Conservation (phyloP, 2,113 vertebrate species). For the Passer domesticus region DNA sequence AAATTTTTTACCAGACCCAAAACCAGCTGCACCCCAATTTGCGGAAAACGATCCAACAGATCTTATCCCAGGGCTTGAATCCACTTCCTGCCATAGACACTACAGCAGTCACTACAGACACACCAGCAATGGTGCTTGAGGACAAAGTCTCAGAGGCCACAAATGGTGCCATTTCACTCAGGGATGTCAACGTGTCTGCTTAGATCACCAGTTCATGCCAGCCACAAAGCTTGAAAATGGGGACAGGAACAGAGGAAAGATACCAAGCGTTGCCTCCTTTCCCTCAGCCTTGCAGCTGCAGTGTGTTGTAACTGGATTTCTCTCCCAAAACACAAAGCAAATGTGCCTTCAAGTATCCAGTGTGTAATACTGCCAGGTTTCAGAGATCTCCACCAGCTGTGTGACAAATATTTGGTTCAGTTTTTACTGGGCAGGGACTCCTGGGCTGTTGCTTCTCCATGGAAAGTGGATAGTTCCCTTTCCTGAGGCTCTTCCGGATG, state of each 20-base stretch:
- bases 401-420: neutral
- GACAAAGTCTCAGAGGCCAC: slow-evolving; percentile 76
- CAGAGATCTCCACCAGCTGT: slow-evolving; percentile 34
- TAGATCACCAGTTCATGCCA: slow-evolving; percentile 68
- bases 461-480: slow-evolving; percentile 18
- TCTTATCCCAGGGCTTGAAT: slow-evolving; percentile 86
- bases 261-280: neutral
- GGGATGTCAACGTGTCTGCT: slow-evolving; percentile 92
- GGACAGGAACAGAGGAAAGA: slow-evolving; percentile 28
- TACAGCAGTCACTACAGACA: slow-evolving; percentile 29
- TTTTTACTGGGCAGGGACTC: slow-evolving; percentile 26
- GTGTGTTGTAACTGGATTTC: slow-evolving; percentile 48
- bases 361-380: slow-evolving; percentile 45
- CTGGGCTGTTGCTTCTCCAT: neutral
- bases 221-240: slow-evolving; percentile 11
- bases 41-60: slow-evolving; percentile 90
- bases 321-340: slow-evolving; percentile 41
- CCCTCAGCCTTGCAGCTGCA: slow-evolving; percentile 36
- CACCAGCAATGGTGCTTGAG: slow-evolving; percentile 73
- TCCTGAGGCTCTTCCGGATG: neutral
- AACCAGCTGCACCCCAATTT: slow-evolving; percentile 92
- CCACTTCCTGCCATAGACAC: slow-evolving; percentile 59
- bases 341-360: slow-evolving; percentile 63
- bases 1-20: slow-evolving; percentile 94
- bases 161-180: slow-evolving; percentile 81